Conservation (phyloP, 2,797 vertebrate genomes). For the Poecilia velifera region DNA sequence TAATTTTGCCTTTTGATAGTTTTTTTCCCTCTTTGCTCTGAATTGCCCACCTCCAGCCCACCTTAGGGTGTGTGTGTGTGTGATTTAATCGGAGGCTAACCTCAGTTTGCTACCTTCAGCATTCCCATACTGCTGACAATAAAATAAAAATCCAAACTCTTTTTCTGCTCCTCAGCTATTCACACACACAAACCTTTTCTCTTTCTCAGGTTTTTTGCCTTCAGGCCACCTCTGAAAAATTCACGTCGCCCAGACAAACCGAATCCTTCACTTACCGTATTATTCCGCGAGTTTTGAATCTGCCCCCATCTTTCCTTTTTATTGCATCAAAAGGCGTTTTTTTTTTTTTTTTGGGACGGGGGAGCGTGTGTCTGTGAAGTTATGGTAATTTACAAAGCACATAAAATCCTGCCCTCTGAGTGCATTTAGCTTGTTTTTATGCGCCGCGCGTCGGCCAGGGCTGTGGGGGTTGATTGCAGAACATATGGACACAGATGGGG, state of each 20-base stretch:
- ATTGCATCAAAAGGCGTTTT: slow-evolving; percentile 71
- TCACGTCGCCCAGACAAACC: slow-evolving; percentile 74
- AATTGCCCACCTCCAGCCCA: slow-evolving; percentile 52
- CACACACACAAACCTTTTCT: slow-evolving; percentile 73
- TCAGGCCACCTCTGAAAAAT: slow-evolving; percentile 78
- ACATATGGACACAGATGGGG: slow-evolving; percentile 75
- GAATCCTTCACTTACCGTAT: slow-evolving; percentile 69
- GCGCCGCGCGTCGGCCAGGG: slow-evolving; percentile 10
- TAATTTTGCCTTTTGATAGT: slow-evolving; percentile 30
- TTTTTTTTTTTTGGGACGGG: background rate
- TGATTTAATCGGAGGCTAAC: slow-evolving; percentile 62
- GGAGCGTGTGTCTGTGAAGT: slow-evolving; percentile 33
- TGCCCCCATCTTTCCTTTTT: slow-evolving; percentile 59
- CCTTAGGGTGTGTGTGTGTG: slow-evolving; percentile 48
- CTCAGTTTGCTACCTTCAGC: slow-evolving; percentile 61
- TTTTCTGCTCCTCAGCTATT: slow-evolving; percentile 72
- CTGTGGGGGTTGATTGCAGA: slow-evolving; percentile 50
- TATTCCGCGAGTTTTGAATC: slow-evolving; percentile 55
- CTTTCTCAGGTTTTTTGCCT: slow-evolving; percentile 76
- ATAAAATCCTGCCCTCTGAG: slow-evolving; percentile 68
- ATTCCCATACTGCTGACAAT: slow-evolving; percentile 70
- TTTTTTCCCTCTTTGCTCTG: slow-evolving; percentile 44
- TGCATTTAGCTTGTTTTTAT: slow-evolving; percentile 74
- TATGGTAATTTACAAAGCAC: slow-evolving; percentile 75
- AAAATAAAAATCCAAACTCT: slow-evolving; percentile 53